Conservation (phyloP, 2,113 vertebrate species). For the Nothocercus julius region DNA sequence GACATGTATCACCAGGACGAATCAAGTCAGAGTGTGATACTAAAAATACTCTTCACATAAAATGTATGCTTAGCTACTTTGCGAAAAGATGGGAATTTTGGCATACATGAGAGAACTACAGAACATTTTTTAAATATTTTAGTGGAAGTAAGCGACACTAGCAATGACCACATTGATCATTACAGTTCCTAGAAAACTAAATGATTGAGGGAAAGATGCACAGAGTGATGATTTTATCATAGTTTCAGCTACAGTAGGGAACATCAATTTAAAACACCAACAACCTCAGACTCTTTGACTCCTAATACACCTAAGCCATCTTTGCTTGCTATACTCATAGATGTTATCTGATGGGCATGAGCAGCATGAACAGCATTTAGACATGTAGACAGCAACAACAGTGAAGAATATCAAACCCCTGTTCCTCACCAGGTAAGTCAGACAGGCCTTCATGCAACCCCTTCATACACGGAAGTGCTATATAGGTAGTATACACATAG, state of each 20-base stretch:
- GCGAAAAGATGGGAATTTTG: background rate
- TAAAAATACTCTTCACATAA: background rate
- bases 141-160: background rate
- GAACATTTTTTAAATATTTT: background rate
- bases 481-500: no score
- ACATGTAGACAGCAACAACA: background rate
- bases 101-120: background rate
- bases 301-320: background rate
- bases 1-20: background rate
- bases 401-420: background rate
- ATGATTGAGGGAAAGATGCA: background rate
- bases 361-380: background rate
- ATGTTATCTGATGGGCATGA: background rate
- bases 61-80: background rate
- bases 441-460: rapidly evolving
- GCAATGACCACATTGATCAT: background rate
- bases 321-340: background rate
- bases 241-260: background rate
- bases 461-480: background rate
- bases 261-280: background rate
- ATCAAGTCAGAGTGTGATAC: background rate
- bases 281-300: background rate
- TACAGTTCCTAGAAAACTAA: background rate
- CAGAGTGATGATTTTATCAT: background rate
- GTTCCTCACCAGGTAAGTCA: background rate